A percentile compares a stretch with the other conserved stretches of the same genome.
These are phyloP conservation scores for Campoletis raptor DNA, from an alignment of 2,888 invertebrate genomes.

Conservation along the genomic window DNA sequence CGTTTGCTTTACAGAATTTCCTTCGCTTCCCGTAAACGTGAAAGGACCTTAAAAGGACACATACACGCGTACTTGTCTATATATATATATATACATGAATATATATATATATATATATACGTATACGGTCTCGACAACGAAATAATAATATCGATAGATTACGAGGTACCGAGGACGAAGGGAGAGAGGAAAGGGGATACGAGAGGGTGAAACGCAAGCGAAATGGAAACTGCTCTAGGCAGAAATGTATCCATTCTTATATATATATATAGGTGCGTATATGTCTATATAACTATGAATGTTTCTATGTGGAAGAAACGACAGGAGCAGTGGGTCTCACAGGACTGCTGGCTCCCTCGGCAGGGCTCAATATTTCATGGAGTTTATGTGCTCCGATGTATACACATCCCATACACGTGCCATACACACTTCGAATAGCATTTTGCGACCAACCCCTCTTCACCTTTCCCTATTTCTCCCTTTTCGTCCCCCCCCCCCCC, in stretches of 20 bases:
- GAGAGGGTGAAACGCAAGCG: conserved; percentile 58
- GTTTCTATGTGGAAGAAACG: conserved; percentile 39
- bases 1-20: conserved; percentile 60
- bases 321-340: conserved; percentile 53
- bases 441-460: conserved; percentile 47
- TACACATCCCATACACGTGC: conserved; percentile 35
- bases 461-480: too few species aligned
- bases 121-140: conserved; percentile 73
- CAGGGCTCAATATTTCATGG: conserved; percentile 71
- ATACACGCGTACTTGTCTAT: background rate
- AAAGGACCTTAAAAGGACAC: conserved; percentile 64
- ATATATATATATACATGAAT: background rate
- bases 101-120: too few species aligned
- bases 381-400: conserved; percentile 64
- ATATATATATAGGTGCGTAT: background rate
- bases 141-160: conserved; percentile 78
- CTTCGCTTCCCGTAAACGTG: conserved; percentile 50
- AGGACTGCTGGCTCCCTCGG: conserved; percentile 64
- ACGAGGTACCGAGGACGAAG: conserved; percentile 70
- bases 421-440: conserved; percentile 34
- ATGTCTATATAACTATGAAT: background rate
- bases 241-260: conserved; percentile 56
- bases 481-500: too few species aligned
- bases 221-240: conserved; percentile 76
- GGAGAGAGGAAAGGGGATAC: background rate